phyloP scores from a whole-genome alignment of 2,113 vertebrate species.

The Rhinolophus sinicus region DNA sequence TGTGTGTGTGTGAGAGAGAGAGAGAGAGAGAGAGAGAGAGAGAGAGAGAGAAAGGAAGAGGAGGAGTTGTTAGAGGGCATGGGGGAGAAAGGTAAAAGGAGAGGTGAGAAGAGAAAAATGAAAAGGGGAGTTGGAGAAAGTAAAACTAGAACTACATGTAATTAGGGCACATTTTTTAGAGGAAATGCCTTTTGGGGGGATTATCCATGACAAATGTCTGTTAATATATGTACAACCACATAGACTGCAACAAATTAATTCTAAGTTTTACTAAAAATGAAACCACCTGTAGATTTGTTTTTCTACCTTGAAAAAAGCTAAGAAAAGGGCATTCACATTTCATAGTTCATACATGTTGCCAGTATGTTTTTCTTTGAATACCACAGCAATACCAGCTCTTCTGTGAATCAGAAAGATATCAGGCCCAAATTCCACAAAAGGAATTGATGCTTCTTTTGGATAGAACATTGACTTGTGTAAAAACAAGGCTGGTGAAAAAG shows the following conservation, averaged over 20 bases:
- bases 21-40: background rate
- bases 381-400: background rate
- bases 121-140: background rate
- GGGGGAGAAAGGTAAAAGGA: background rate
- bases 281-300: background rate
- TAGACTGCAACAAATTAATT: background rate
- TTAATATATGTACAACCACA: background rate
- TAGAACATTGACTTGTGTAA: constrained; percentile 8
- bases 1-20: background rate
- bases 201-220: background rate
- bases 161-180: background rate
- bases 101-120: background rate
- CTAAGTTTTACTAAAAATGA: constrained; percentile 13
- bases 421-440: background rate
- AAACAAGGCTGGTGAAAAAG: background rate
- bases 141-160: background rate
- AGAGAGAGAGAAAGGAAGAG: no score
- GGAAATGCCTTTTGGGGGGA: background rate
- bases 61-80: no score
- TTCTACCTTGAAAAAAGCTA: background rate
- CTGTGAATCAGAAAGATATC: background rate
- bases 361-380: background rate
- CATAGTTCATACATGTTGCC: background rate
- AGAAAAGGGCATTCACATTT: background rate
- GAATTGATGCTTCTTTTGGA: constrained; percentile 1